Percentiles rank a stretch among this genome's conserved stretches.
Evolutionary conservation across 2,113 vertebrate species (phyloP).

Genomic region (Fukomys damarensis): DNA sequence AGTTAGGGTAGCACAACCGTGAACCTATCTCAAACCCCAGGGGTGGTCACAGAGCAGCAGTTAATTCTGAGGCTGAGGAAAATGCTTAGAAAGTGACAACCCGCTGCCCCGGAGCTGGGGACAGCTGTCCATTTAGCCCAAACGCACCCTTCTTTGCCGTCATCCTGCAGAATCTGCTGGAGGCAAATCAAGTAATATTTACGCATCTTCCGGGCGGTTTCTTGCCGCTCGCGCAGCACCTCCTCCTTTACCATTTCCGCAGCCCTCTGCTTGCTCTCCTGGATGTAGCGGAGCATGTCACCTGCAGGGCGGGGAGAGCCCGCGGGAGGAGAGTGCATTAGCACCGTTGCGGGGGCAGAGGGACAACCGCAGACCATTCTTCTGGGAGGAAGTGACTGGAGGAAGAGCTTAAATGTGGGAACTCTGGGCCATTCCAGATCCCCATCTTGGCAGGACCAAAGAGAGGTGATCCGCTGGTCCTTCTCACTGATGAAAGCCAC

Average conservation of each 20-base stretch:
- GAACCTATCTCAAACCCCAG: background rate
- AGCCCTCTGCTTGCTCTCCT: slow-evolving; percentile 94
- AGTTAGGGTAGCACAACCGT: background rate
- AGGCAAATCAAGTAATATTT: slow-evolving; percentile 95
- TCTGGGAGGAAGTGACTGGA: background rate
- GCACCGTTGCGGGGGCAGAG: background rate
- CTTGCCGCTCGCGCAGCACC: slow-evolving; percentile 92
- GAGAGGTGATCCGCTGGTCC: background rate
- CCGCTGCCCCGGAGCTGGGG: background rate
- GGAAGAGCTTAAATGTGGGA: background rate
- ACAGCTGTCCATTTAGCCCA: background rate
- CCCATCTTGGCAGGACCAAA: background rate
- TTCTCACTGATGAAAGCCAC: background rate
- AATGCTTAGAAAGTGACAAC: slow-evolving; percentile 17
- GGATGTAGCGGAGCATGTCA: slow-evolving; percentile 95
- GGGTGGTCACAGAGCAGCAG: background rate
- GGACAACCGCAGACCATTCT: background rate
- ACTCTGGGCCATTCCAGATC: background rate
- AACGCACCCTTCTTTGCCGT: slow-evolving; percentile 90
- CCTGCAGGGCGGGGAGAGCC: slow-evolving; percentile 80
- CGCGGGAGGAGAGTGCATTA: slow-evolving; percentile 49
- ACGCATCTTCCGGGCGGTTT: slow-evolving; percentile 94
- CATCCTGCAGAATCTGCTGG: slow-evolving; percentile 94
- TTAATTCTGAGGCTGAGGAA: slow-evolving; percentile 13
- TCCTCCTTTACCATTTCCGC: slow-evolving; percentile 92